These are phyloP conservation scores for Ganaspis brasiliensis DNA, from an alignment of 2,888 invertebrate genomes.

Conservation along the genomic window DNA sequence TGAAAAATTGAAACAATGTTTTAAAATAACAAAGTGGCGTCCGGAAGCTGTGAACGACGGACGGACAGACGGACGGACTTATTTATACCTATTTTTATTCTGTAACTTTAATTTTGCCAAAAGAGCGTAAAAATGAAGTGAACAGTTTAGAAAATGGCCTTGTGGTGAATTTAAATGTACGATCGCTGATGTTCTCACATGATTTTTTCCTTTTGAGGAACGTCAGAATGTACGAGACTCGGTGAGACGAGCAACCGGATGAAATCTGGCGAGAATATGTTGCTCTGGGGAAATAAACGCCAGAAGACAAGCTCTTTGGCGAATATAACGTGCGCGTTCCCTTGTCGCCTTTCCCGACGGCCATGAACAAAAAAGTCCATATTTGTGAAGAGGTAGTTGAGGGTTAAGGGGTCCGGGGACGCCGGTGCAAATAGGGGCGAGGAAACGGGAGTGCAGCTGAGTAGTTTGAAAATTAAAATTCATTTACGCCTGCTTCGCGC, in stretches of 20 bases:
- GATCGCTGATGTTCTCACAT: slow-evolving; percentile 19
- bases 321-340: slow-evolving; percentile 62
- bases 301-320: slow-evolving; percentile 66
- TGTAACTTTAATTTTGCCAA: too few species aligned
- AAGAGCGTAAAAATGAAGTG: background rate
- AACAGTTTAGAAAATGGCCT: slow-evolving; percentile 2
- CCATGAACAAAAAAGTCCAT: slow-evolving; percentile 58
- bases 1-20: too few species aligned
- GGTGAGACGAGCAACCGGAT: slow-evolving; percentile 39
- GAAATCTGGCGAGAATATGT: slow-evolving; percentile 66
- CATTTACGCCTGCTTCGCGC: slow-evolving; percentile 68
- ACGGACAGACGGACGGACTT: too few species aligned
- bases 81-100: too few species aligned
- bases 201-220: slow-evolving; percentile 22
- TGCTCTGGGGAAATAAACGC: slow-evolving; percentile 75
- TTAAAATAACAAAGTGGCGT: too few species aligned
- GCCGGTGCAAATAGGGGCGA: background rate
- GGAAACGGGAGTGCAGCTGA: slow-evolving; percentile 49
- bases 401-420: slow-evolving; percentile 28
- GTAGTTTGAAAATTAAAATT: slow-evolving; percentile 75
- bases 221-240: slow-evolving; percentile 25
- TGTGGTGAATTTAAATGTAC: slow-evolving; percentile 7
- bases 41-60: too few species aligned
- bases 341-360: slow-evolving; percentile 60
- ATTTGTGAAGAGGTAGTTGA: slow-evolving; percentile 45